Evolutionary conservation across 2,797 vertebrate genomes (phyloP), one percentile per base, ranked within the genome.

Genomic region (Sebastes trivittatus): DNA sequence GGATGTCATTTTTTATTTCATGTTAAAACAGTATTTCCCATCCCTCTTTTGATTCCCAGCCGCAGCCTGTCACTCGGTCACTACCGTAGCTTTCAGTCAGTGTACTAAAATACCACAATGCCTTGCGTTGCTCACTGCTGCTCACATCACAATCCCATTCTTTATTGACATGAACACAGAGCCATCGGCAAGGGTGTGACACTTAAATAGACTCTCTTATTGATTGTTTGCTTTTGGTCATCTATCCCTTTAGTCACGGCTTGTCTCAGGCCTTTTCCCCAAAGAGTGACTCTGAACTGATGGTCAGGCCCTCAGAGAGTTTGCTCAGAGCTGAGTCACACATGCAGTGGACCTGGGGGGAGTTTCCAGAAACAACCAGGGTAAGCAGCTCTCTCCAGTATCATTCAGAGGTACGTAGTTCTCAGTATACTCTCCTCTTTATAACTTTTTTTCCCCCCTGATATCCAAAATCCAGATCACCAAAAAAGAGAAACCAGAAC

Each of bases 331-430:
- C 97, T 0, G 98, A 99, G 87, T 97, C 98, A 60, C 98, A 99
- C 93, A 99, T 99, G 96, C 97, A 98, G 85, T 99, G 98, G 98
- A 98, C 98, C 0, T 99, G 98, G 98, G 98, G 98, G 78, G 98
- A 98, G 79, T 98, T 99, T 84, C 98, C 98, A 62, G 98, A 99
- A 94, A 97, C 97, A 71, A 97, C 98, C 42, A 97, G 98, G 96
- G 98, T 99, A 95, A 90, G 77, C 56, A 22, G n/a, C 61, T 72
- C 55, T 30, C 55, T 34, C 22, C 8, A 34, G 11, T 56, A 16
- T 30, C 36, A 22, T 27, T 58, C 22, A 23, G 22, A 20, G 32
- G 22, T 23, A 59, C 16, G 42, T 58, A 7, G 8, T 7, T 63
- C 4, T 66, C n/a, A 18, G 5, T 11, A 6, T 27, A 1, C 6